Percentiles rank a stretch among this genome's conserved stretches.
Evolutionary conservation across 2,888 invertebrate species (phyloP).

Genomic region (Microctonus aethiopoides): DNA sequence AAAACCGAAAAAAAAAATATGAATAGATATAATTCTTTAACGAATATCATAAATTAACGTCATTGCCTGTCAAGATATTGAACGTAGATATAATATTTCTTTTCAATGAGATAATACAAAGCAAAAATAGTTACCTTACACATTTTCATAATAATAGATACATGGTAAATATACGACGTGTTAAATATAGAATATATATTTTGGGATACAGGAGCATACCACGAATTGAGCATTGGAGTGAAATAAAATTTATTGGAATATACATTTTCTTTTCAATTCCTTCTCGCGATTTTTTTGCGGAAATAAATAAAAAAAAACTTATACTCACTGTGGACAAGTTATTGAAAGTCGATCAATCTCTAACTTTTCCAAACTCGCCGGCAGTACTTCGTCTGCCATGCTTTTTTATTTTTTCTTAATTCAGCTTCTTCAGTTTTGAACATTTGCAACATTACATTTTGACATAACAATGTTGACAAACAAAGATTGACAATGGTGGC

Average conservation of each 20-base stretch:
- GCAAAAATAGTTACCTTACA: neutral
- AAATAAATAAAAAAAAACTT: constrained; percentile 4
- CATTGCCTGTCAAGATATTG: neutral
- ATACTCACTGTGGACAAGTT: constrained; percentile 53
- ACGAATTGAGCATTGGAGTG: too few relatives aligned
- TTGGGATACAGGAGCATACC: too few relatives aligned
- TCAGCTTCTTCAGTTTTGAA: constrained; percentile 36
- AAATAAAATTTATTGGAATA: too few relatives aligned
- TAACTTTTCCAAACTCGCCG: constrained; percentile 61
- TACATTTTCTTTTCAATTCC: too few relatives aligned
- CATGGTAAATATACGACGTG: neutral
- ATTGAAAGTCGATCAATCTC: constrained; percentile 55
- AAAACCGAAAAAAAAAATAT: too few relatives aligned
- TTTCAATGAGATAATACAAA: neutral
- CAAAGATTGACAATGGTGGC: constrained; percentile 33
- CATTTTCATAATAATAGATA: neutral
- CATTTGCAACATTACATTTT: constrained; percentile 46
- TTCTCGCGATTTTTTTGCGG: too few relatives aligned
- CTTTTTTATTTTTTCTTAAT: too few relatives aligned
- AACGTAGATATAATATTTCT: neutral
- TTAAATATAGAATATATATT: neutral
- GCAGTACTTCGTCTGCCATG: constrained; percentile 60
- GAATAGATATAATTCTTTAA: neutral
- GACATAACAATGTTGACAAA: constrained; percentile 47
- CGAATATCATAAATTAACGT: neutral